Conservation (phyloP, 92 coral and sea anemone genomes). For the Palythoa grandis region DNA sequence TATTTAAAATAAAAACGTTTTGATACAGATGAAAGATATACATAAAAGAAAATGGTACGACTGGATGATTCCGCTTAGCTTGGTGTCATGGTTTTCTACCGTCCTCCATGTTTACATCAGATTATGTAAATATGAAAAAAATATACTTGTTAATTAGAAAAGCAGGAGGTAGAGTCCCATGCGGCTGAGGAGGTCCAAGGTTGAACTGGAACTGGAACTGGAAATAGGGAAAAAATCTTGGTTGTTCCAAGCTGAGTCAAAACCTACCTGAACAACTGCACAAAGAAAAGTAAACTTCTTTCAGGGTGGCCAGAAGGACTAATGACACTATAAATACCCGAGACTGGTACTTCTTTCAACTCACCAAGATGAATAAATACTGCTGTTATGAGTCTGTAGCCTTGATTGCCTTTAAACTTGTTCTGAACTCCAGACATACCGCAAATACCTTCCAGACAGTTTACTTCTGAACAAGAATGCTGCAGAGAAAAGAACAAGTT, state of each 20-base stretch:
- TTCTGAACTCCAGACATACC: conserved; percentile 68
- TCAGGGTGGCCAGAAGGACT: neutral
- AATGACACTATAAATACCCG: neutral
- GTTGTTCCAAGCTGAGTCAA: neutral
- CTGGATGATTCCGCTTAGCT: too few species aligned
- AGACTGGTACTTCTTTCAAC: neutral
- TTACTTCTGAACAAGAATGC: conserved; percentile 72
- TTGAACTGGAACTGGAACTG: neutral
- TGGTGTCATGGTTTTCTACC: too few species aligned
- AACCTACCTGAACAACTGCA: too few species aligned
- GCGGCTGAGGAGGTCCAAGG: neutral
- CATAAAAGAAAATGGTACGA: too few species aligned
- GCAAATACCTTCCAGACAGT: conserved; percentile 74
- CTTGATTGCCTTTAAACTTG: conserved; percentile 64
- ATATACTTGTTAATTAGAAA: neutral
- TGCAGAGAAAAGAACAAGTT: conserved; percentile 14
- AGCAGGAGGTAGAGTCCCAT: neutral
- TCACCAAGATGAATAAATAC: conserved; percentile 84
- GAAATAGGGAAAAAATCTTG: neutral
- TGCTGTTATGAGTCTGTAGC: conserved; percentile 79
- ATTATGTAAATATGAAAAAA: too few species aligned
- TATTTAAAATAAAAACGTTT: neutral
- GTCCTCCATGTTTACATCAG: too few species aligned
- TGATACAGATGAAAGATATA: too few species aligned
- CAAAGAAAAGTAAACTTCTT: too few species aligned